These are phyloP conservation scores for Torymus tubicola DNA, from an alignment of 2,888 invertebrate species.

Conservation along the genomic window DNA sequence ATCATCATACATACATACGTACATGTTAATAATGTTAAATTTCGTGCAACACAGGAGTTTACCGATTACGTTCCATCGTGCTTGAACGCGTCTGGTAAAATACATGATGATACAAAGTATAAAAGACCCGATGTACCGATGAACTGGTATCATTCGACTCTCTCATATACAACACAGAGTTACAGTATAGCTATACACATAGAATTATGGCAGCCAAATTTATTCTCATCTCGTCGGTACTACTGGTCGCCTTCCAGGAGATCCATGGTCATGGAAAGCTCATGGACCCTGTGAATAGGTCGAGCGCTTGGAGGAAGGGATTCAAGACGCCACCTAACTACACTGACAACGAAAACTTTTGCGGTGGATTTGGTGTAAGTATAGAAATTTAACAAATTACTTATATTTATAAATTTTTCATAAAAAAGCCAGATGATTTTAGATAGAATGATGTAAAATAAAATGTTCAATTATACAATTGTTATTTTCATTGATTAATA, in stretches of 20 bases:
- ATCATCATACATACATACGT: too few species aligned
- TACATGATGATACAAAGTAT: too few species aligned
- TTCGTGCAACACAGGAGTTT: too few species aligned
- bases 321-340: constrained; percentile 56
- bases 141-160: too few species aligned
- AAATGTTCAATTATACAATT: not conserved
- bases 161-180: too few species aligned
- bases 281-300: constrained; percentile 59
- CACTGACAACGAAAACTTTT: constrained; percentile 58
- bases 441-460: too few species aligned
- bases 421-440: too few species aligned
- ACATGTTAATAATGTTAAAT: too few species aligned
- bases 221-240: constrained; percentile 6
- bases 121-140: too few species aligned
- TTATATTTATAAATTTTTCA: too few species aligned
- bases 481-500: not conserved
- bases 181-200: not conserved
- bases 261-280: constrained; percentile 58
- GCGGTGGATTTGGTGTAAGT: constrained; percentile 58
- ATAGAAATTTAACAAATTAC: not conserved
- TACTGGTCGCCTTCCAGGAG: constrained; percentile 28
- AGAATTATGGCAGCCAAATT: constrained; percentile 55
- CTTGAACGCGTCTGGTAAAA: too few species aligned
- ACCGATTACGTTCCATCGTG: too few species aligned
- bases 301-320: constrained; percentile 58